Conservation (phyloP, 2,888 invertebrate species). For the Catocala sponsa region DNA sequence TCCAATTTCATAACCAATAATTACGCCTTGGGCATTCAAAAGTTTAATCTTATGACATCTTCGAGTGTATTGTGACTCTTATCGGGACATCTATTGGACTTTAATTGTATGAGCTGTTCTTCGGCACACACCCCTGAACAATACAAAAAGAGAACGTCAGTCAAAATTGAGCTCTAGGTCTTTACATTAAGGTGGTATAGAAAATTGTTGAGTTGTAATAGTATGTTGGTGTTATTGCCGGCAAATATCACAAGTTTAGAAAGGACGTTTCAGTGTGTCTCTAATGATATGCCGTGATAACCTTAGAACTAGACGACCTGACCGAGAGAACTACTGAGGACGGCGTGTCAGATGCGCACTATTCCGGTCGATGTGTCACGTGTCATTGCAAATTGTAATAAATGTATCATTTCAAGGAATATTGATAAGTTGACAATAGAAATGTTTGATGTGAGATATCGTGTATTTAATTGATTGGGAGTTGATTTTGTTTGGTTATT, state of each 20-base stretch:
- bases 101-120: slow-evolving; percentile 51
- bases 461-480: slow-evolving; percentile 13
- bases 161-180: slow-evolving; percentile 20
- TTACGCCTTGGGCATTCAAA: slow-evolving; percentile 52
- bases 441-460: slow-evolving; percentile 21
- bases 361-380: slow-evolving; percentile 40
- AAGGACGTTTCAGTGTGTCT: slow-evolving; percentile 51
- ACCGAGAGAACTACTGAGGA: slow-evolving; percentile 59
- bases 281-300: slow-evolving; percentile 54
- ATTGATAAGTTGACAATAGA: slow-evolving; percentile 47
- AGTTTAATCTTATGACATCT: slow-evolving; percentile 55
- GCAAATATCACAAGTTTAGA: slow-evolving; percentile 53
- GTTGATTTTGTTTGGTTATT: neutral
- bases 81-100: slow-evolving; percentile 57
- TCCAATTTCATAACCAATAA: slow-evolving; percentile 53
- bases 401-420: slow-evolving; percentile 55
- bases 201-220: neutral
- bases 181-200: neutral
- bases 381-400: slow-evolving; percentile 45
- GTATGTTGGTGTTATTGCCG: slow-evolving; percentile 38
- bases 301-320: slow-evolving; percentile 53
- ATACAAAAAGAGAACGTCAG: neutral
- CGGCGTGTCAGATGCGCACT: slow-evolving; percentile 51
- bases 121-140: slow-evolving; percentile 5
- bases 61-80: slow-evolving; percentile 45